Percentiles rank a stretch among this genome's conserved stretches.
These are phyloP conservation scores for Rhabdomys dilectus DNA, from an alignment of 2,113 vertebrate species.

Conservation along the genomic window DNA sequence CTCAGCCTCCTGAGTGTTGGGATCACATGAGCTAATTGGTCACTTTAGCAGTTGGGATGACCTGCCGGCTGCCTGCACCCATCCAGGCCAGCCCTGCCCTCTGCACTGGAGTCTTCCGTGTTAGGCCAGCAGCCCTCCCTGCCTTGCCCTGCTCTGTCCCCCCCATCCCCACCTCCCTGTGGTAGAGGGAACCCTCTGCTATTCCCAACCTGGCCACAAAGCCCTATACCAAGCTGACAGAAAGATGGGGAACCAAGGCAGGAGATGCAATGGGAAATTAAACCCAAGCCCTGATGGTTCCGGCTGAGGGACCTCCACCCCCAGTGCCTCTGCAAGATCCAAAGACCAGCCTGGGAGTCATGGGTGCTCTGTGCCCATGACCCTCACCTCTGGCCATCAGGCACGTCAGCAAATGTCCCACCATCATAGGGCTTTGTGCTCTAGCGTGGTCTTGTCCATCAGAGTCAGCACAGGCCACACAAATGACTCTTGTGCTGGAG, in stretches of 20 bases:
- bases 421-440: neutral
- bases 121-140: neutral
- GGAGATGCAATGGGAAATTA: neutral
- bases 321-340: neutral
- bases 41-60: neutral
- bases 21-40: neutral
- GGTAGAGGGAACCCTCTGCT: neutral
- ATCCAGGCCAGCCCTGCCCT: neutral
- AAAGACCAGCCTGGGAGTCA: neutral
- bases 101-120: neutral
- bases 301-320: neutral
- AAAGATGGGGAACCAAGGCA: neutral
- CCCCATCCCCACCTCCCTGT: no score
- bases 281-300: no score
- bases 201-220: neutral
- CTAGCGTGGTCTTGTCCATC: no score
- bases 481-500: neutral
- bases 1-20: neutral
- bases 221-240: neutral
- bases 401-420: neutral
- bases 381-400: neutral
- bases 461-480: neutral
- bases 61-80: neutral
- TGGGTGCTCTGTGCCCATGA: no score
- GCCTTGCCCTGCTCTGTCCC: no score